Base-by-base conservation (phyloP, 2,797 vertebrate species). In the Vireo griseus region DNA sequence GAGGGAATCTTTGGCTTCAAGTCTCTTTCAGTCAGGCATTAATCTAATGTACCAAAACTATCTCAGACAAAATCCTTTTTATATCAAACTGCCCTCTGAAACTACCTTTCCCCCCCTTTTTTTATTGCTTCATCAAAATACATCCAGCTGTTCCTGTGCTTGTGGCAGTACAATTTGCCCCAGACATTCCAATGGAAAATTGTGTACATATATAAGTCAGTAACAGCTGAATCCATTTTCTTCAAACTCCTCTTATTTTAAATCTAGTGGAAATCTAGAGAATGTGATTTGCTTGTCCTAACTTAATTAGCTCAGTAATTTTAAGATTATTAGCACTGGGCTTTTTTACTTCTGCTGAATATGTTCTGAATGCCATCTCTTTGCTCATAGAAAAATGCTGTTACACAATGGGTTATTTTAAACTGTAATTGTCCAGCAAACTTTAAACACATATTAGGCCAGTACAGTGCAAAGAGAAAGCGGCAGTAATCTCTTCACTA, bases 211-310 rank as follows among this genome's bases (percentile, higher is more conserved):
- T 74, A 83, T 83, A 96, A 92, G 87, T 82, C 68, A 77, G 81
- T 62, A 94, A 96, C 87, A 96, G 94, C 94, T 95, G 93, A 96
- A 94, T 94, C 62, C 55, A 68, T 95, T 96, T 96, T 95, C 79
- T 96, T 86, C 87, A 58, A 91, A 86, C 54, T 91, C 54, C 61
- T 28, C 31, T 90, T 86, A 80, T 90, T 96, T 96, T 81, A 88
- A 92, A 96, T 90, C 75, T 88, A 80, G 94, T 90, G 73, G 79
- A 94, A 95, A 94, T 35, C 48, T 80, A 81, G 82, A 78, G 62
- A 94, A 92, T 92, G 51, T 45, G 62, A 95, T 94, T 96, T 96
- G 61, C 94, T 94, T 94, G 50, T 61, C 50, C 62, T 91, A 94
- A 94, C 78, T 94, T 94, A 86, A 90, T 94, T 94, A 92, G n/a